phyloP scores from a whole-genome alignment of 2,797 vertebrate species.

The Sebastiscus tertius region DNA sequence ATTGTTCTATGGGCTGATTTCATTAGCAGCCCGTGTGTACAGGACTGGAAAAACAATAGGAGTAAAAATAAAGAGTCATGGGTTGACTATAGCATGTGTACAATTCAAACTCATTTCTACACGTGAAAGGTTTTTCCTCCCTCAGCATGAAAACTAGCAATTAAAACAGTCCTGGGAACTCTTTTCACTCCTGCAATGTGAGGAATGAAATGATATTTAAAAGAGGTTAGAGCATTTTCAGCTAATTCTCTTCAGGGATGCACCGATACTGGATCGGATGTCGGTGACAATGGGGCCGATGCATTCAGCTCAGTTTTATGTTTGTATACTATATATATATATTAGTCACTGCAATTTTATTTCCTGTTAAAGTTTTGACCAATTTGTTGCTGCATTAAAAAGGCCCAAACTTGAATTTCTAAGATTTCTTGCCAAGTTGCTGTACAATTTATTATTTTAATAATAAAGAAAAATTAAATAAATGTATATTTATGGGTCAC shows the following conservation, averaged over 20 bases:
- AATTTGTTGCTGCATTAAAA: too few relatives aligned
- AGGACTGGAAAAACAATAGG: conserved; percentile 55
- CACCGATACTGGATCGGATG: too few relatives aligned
- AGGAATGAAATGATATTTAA: neutral
- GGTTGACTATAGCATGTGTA: neutral
- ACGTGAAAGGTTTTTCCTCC: conserved; percentile 2
- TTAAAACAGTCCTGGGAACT: conserved; percentile 7
- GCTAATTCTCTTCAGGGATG: neutral
- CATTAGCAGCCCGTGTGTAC: conserved; percentile 56
- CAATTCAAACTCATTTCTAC: conserved; percentile 38
- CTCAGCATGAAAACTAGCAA: neutral
- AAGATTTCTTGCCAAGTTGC: too few relatives aligned
- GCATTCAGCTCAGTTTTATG: neutral
- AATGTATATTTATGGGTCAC: too few relatives aligned
- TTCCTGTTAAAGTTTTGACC: neutral
- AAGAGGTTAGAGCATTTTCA: neutral
- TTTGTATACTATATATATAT: neutral
- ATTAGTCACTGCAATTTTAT: neutral
- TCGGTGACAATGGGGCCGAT: neutral
- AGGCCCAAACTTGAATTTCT: too few relatives aligned
- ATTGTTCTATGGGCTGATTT: conserved; percentile 65
- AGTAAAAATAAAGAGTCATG: conserved; percentile 6
- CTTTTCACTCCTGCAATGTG: neutral
- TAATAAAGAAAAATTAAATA: too few relatives aligned
- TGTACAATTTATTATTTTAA: too few relatives aligned